phyloP scores from a whole-genome alignment of 2,113 vertebrate species.

The Papio anubis region DNA sequence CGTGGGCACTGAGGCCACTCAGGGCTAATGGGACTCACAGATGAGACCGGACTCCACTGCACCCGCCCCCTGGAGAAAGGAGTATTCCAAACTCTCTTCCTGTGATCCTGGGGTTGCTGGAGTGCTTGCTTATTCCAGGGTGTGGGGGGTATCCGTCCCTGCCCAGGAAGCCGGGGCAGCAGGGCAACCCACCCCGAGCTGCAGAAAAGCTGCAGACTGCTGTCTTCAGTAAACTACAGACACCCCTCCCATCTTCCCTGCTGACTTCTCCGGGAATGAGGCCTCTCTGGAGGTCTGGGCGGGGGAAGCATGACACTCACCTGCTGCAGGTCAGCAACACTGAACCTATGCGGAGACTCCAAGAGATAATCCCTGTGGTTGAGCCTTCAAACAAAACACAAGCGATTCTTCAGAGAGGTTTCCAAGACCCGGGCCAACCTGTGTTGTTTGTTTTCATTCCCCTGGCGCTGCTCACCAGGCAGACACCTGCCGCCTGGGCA shows the following conservation, averaged over 20 bases:
- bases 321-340: slow-evolving; percentile 92
- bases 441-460: not conserved
- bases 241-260: not conserved
- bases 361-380: slow-evolving; percentile 90
- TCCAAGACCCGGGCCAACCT: not conserved
- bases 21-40: not conserved
- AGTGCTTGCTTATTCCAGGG: too few species aligned
- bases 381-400: slow-evolving; percentile 85
- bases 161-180: not conserved
- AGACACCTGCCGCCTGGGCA: not conserved
- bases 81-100: not conserved
- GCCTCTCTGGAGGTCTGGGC: too few species aligned
- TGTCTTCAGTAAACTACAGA: not conserved
- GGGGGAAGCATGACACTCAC: slow-evolving; percentile 75
- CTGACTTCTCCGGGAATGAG: not conserved
- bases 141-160: not conserved
- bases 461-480: not conserved
- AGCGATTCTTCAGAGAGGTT: slow-evolving; percentile 10
- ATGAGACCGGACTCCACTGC: not conserved
- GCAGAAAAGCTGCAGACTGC: not conserved
- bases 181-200: not conserved
- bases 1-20: fast-evolving
- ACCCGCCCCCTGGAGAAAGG: not conserved
- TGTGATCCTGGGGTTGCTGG: not conserved
- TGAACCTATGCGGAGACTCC: slow-evolving; percentile 92